Percentiles rank a stretch among this genome's conserved stretches.
Conservation (phyloP, 2,113 vertebrate genomes). For the Corydoras sp. region DNA sequence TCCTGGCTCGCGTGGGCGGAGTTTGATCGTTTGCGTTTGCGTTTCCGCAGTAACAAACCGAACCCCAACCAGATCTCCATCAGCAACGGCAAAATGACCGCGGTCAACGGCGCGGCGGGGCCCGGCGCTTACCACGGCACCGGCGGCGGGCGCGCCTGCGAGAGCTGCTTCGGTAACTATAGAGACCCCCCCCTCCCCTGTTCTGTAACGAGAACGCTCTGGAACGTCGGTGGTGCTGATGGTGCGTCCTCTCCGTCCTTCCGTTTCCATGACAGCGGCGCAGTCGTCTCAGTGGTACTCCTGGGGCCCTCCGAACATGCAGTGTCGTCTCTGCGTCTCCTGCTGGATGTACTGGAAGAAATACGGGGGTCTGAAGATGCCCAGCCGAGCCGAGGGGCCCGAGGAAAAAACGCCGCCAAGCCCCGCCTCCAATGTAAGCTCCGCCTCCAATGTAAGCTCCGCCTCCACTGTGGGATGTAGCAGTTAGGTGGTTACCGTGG, state of each 20-base stretch:
- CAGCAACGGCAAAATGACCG: constrained; percentile 84
- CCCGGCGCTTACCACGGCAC: constrained; percentile 73
- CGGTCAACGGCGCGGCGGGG: constrained; percentile 83
- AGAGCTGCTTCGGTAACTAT: constrained; percentile 91
- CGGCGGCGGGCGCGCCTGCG: constrained; percentile 82
- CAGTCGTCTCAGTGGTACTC: constrained; percentile 97
- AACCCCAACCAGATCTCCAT: constrained; percentile 95
- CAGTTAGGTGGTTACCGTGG: no score
- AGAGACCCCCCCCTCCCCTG: constrained; percentile 1
- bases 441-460: constrained; percentile 28
- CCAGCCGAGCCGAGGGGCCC: constrained; percentile 80
- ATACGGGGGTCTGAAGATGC: constrained; percentile 96
- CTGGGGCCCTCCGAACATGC: constrained; percentile 98
- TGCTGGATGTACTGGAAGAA: constrained; percentile 99
- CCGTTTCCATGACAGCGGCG: constrained; percentile 62
- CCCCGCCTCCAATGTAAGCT: constrained; percentile 75
- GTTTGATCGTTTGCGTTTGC: background rate
- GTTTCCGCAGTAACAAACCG: constrained; percentile 88
- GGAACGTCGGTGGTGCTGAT: background rate
- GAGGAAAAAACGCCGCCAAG: constrained; percentile 81
- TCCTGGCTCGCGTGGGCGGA: no score
- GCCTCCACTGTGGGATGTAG: no score
- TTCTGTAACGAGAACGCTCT: constrained; percentile 11
- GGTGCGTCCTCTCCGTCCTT: constrained; percentile 34
- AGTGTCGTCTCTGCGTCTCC: constrained; percentile 88